Evolutionary conservation across 2,797 vertebrate genomes (phyloP).

Genomic region (Falco columbarius): DNA sequence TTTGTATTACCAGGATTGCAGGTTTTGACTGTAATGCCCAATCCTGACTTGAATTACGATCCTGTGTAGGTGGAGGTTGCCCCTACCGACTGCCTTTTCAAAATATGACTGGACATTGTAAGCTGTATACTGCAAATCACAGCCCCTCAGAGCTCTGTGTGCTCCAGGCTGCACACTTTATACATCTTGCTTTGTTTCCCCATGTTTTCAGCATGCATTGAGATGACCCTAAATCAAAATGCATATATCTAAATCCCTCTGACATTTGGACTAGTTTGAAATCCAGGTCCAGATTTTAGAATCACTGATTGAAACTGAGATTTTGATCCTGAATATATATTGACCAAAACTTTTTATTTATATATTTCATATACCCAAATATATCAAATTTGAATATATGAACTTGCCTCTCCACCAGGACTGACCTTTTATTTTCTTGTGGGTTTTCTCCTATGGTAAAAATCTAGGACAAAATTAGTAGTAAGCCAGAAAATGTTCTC

Average conservation of each 20-base stretch:
- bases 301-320: background rate
- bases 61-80: background rate
- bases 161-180: background rate
- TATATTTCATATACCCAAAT: background rate
- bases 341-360: background rate
- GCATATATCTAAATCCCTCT: background rate
- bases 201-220: background rate
- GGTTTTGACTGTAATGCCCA: background rate
- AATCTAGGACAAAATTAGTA: background rate
- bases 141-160: background rate
- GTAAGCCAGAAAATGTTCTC: background rate
- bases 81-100: background rate
- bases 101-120: accelerated
- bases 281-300: background rate
- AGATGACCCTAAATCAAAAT: background rate
- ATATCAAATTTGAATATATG: background rate
- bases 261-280: background rate
- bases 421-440: background rate
- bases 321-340: background rate
- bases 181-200: background rate
- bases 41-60: background rate
- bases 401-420: background rate
- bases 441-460: background rate
- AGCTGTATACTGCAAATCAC: background rate
- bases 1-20: background rate